Evolutionary conservation across 2,797 vertebrate species (phyloP).

Genomic region (Gadopsis marmoratus): DNA sequence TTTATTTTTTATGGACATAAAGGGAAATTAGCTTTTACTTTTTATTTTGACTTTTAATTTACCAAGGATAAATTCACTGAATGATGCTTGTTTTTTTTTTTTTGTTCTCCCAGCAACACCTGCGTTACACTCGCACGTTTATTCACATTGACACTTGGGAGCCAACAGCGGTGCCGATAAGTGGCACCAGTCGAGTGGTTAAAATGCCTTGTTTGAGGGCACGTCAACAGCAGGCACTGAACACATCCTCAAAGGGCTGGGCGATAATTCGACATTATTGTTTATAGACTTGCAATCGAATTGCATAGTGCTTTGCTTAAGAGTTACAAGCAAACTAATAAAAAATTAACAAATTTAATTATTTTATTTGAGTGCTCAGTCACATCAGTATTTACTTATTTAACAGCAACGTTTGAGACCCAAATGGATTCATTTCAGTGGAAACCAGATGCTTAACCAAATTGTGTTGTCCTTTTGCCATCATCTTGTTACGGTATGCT

Average conservation of each 20-base stretch:
- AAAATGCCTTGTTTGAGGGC: constrained; percentile 15
- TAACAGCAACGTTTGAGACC: neutral
- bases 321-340: neutral
- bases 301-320: neutral
- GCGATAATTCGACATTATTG: neutral
- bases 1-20: constrained; percentile 4
- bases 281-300: neutral
- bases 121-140: neutral
- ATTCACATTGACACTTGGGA: constrained; percentile 4
- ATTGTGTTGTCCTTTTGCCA: too few relatives aligned
- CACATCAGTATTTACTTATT: constrained; percentile 2
- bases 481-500: too few relatives aligned
- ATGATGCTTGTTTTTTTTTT: neutral
- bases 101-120: neutral
- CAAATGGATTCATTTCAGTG: neutral
- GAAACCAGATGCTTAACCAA: neutral
- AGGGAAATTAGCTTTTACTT: constrained; percentile 21
- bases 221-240: neutral
- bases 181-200: constrained; percentile 12
- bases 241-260: neutral
- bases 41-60: constrained; percentile 29
- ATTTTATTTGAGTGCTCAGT: constrained; percentile 1
- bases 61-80: constrained; percentile 1
- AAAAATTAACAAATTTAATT: neutral
- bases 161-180: neutral